Evolutionary conservation across 2,113 vertebrate species (phyloP), one percentile per base, ranked within the genome.

Genomic region (Psilopsiagon aurifrons): DNA sequence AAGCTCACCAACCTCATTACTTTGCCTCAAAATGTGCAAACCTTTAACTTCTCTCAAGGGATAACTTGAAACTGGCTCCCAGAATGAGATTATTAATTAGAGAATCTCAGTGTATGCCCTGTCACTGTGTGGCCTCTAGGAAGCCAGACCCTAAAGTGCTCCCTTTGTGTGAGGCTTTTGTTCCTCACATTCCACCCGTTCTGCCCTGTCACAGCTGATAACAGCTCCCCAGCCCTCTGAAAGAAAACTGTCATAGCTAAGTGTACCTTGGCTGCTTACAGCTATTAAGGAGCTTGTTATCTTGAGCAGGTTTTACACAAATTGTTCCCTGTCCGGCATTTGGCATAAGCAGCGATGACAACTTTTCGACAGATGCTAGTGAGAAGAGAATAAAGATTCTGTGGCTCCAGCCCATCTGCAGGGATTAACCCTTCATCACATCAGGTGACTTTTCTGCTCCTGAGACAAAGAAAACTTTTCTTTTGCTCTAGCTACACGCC

Each of bases 391-490:
- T 92, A 91, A 96, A 96, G 92, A 64, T 90, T 87, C 85, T 83
- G 76, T 70, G 79, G 92, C 88, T 94, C 54, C 82, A 75, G 78
- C 87, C 88, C 90, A 90, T 96, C 92, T 95, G 89, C 91, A 83
- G 78, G 94, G 94, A 95, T 97, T 97, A 96, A 97, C 51, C 64
- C 92, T 93, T 95, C 95, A 95, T 74, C 88, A 28, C 82, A 8
- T 83, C 60, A 16, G 19, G 70, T 80, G 90, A 82, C 81, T 91
- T 91, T 90, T 75, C 84, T 96, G 67, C 78, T 93, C 81, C 28
- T 23, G 62, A 95, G 76, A 96, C 95, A 97, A 97, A 95, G 63
- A 60, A 17, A 84, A 91, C 69, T 35, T 91, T 67, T 80, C 33
- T 91, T 89, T 92, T 73, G 20, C 66, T 69, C 28, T 57, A 64